These are phyloP conservation scores for Scolopax bukidnonensis DNA, from an alignment of 2,797 vertebrate species.

Conservation along the genomic window DNA sequence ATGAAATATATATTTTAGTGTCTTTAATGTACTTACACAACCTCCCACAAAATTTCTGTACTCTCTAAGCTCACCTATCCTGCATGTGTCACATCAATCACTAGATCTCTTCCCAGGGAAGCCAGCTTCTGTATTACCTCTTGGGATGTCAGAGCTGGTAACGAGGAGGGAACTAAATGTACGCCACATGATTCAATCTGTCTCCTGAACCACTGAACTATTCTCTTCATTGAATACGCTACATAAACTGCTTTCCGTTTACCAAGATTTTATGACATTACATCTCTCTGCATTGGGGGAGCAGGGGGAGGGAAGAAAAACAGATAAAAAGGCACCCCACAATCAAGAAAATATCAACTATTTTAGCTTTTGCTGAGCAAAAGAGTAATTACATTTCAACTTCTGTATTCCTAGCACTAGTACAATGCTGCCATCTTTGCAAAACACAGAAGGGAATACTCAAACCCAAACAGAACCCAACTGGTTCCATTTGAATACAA, in stretches of 20 bases:
- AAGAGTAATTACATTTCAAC: neutral
- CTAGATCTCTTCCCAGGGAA: conserved; percentile 60
- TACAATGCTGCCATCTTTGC: neutral
- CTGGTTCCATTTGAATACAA: neutral
- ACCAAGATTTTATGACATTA: neutral
- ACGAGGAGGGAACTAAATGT: conserved; percentile 24
- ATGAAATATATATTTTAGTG: conserved; percentile 74
- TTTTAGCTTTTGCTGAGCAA: neutral
- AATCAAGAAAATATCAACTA: neutral
- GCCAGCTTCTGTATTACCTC: conserved; percentile 50
- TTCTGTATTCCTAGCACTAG: neutral
- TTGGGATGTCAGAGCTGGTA: conserved; percentile 42
- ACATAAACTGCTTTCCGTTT: neutral
- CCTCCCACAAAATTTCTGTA: conserved; percentile 73
- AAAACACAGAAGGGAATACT: conserved; percentile 17
- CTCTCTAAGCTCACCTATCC: conserved; percentile 72
- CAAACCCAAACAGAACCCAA: conserved; percentile 18
- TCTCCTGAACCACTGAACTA: conserved; percentile 8
- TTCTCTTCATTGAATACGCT: neutral
- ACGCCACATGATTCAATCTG: neutral
- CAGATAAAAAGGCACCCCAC: neutral
- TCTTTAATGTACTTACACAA: conserved; percentile 72
- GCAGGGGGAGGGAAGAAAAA: accelerated
- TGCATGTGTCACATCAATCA: conserved; percentile 73
- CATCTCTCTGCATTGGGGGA: neutral